Evolutionary conservation across 2,113 vertebrate genomes (phyloP).

Genomic region (Sisor rabdophorus): DNA sequence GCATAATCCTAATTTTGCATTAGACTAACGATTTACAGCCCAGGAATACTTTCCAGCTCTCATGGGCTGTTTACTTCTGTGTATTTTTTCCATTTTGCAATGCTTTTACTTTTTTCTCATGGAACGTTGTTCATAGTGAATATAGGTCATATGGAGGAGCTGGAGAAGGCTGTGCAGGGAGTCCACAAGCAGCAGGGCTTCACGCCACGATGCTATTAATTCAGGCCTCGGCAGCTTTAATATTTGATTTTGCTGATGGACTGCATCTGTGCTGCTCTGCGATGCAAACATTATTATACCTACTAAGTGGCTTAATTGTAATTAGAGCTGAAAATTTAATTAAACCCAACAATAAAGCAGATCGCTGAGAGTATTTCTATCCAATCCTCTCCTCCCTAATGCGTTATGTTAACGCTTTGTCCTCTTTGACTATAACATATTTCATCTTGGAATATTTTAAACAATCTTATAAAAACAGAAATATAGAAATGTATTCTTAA

Average conservation of each 20-base stretch:
- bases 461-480: no score
- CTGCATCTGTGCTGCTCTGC: conserved; percentile 81
- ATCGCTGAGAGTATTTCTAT: conserved; percentile 56
- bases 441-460: conserved; percentile 3
- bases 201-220: conserved; percentile 73
- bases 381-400: conserved; percentile 34
- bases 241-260: conserved; percentile 80
- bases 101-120: conserved; percentile 59
- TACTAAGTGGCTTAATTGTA: conserved; percentile 82
- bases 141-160: conserved; percentile 72
- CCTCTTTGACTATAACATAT: conserved; percentile 13
- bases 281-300: conserved; percentile 81
- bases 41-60: conserved; percentile 74
- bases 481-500: no score
- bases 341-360: conserved; percentile 74
- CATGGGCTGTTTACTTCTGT: conserved; percentile 55
- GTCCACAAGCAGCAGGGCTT: conserved; percentile 52
- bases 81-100: conserved; percentile 65
- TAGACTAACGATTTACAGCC: conserved; percentile 79
- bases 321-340: conserved; percentile 81
- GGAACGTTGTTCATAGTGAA: conserved; percentile 58
- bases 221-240: conserved; percentile 75
- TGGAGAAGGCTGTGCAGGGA: conserved; percentile 60
- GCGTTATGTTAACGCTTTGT: conserved; percentile 49
- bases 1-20: conserved; percentile 76